A percentile compares a stretch with the other conserved stretches of the same genome.
Evolutionary conservation across 2,797 vertebrate species (phyloP).

Genomic region (Epinephelus malabaricus): DNA sequence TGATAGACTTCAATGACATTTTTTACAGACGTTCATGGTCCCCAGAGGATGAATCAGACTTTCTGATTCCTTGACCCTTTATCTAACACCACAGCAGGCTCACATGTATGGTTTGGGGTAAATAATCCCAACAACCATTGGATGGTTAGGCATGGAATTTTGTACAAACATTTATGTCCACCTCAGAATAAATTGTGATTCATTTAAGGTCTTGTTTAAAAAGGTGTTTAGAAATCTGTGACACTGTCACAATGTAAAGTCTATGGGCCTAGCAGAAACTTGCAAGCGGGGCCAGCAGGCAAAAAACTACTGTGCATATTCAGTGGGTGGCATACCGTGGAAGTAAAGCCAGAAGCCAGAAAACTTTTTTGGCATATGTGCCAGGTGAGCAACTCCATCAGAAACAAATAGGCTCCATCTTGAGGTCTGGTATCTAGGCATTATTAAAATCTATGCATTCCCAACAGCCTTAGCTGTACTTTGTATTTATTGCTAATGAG

Average conservation of each 20-base stretch:
- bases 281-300: no score
- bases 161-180: background rate
- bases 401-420: no score
- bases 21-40: background rate
- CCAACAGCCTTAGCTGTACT: background rate
- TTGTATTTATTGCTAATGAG: background rate
- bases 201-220: background rate
- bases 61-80: background rate
- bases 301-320: no score
- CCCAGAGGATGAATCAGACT: background rate
- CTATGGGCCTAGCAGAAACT: no score
- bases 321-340: no score
- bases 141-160: background rate
- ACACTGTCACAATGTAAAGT: no score
- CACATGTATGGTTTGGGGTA: background rate
- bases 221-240: no score
- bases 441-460: no score
- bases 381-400: no score
- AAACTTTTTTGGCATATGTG: no score
- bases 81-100: background rate
- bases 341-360: no score
- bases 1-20: background rate
- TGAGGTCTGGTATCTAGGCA: no score
- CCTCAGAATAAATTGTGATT: background rate
- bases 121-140: background rate